phyloP scores from a whole-genome alignment of 2,113 vertebrate genomes.

The Ageneiosus marmoratus region DNA sequence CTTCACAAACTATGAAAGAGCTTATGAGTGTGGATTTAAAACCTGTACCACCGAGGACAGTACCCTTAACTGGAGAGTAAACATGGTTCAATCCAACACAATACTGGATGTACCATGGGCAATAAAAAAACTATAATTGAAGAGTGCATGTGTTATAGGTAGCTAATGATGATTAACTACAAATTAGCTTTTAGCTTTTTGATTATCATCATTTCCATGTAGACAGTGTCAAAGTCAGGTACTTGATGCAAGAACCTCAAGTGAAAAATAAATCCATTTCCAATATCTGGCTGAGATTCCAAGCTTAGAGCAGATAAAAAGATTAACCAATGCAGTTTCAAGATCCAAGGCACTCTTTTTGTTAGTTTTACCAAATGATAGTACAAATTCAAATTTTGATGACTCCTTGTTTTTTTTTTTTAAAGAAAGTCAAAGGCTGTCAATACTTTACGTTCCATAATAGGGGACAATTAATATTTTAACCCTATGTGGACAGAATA shows the following conservation, averaged over 20 bases:
- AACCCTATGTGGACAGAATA: conserved; percentile 84
- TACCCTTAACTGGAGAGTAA: conserved; percentile 71
- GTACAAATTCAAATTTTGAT: conserved; percentile 81
- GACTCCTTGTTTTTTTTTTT: conserved; percentile 71
- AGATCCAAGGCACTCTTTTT: conserved; percentile 96
- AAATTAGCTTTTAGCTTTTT: conserved; percentile 72
- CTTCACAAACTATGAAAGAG: conserved; percentile 51
- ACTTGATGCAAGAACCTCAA: conserved; percentile 80
- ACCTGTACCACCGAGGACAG: conserved; percentile 66
- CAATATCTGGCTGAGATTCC: conserved; percentile 75
- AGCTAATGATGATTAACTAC: conserved; percentile 87
- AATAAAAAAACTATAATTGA: conserved; percentile 72
- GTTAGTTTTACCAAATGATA: conserved; percentile 84
- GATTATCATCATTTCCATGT: conserved; percentile 74
- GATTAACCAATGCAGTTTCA: conserved; percentile 84
- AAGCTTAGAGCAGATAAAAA: conserved; percentile 84
- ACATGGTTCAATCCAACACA: conserved; percentile 73
- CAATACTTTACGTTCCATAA: conserved; percentile 71
- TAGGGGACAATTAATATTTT: conserved; percentile 74
- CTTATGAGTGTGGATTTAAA: conserved; percentile 72
- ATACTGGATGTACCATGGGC: conserved; percentile 81
- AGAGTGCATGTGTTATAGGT: conserved; percentile 79
- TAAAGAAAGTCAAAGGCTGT: conserved; percentile 83
- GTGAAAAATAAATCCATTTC: conserved; percentile 61
- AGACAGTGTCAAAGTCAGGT: conserved; percentile 72